Evolutionary conservation across 2,113 vertebrate species (phyloP), one percentile per base, ranked within the genome.

Genomic region (Salminus brasiliensis): DNA sequence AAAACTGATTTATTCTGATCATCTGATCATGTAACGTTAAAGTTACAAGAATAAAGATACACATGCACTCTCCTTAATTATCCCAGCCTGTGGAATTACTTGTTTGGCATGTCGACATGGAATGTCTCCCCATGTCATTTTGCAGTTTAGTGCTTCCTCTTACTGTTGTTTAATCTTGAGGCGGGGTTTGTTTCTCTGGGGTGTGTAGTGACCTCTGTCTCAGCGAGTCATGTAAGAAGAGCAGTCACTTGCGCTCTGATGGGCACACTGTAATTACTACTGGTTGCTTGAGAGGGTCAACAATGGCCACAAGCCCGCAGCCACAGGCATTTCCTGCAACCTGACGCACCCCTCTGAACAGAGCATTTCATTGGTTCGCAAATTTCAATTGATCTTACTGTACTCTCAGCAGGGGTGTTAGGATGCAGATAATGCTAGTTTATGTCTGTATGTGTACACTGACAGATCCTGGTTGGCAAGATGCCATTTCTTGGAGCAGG

Each of bases 101-200:
- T 39, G 36, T 39, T 39, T 5, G 4, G 36, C 36, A 5, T 5
- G 4, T 5, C 9, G n/a, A n/a, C 9, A 39, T 39, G 4, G 9
- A 4, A 5, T 5, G 4, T 9, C 16, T 27, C 27, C 4, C 25
- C 6, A 10, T 45, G 18, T 11, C 25, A n/a, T 45, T 18, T n/a
- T 13, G 12, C 43, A 45, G 12, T 18, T 15, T 21, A 49, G 16
- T 49, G 18, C 3, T 16, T 18, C 18, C 11, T 62, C 9, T 47
- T 21, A 16, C 9, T 32, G 23, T 63, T 74, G 59, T 63, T 74
- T 74, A 30, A 13, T 62, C 57, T 74, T 63, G 27, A 25, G 25
- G 25, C 43, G 16, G 25, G 41, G 55, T 59, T 39, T 43, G 18
- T 65, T 25, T 79, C 13, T 72, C 52, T 59, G 21, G 21, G 25